Evolutionary conservation across 2,888 invertebrate genomes (phyloP), one percentile per base, ranked within the genome.

Genomic region (Euzophera pinguis): DNA sequence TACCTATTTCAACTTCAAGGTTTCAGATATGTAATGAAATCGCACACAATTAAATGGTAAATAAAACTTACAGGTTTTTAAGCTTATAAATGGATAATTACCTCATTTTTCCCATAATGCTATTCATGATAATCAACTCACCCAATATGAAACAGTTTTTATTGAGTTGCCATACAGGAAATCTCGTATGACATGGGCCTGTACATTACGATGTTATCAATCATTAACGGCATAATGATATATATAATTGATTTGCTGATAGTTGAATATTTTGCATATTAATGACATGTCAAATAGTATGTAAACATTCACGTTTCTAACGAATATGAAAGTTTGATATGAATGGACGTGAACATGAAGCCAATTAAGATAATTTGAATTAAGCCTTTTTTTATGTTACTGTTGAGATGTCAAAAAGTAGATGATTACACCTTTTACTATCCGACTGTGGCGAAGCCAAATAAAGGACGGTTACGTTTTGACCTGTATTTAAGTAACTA

Each of bases 281-380:
- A 45, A 32, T 45, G 45, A 45, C 32, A 32, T 32, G 45, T 45
- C 45, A 45, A 32, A 13, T 13, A 29, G 13, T 32, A 43, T 27
- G 29, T 29, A 32, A 14, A 45, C 32, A 32, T 14, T 14, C 7
- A 43, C 27, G 37, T 38, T 38, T 38, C 37, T 38, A 38, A 38
- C 8, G 34, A 34, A 37, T 37, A 37, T 37, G 12, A 37, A 37
- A 37, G 32, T 32, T 32, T 32, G 9, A 10, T 32, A 9, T 32
- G 32, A 32, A 32, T 32, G 8, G 8, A 32, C 10, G 8, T 2
- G 10, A 32, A 10, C 32, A 32, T 10, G 7, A 32, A 32, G 32
- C 32, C 7, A 32, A 32, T 32, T 32, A 32, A 32, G 10, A 32
- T 32, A 1, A 32, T 32, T 32, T 32, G 22, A 5, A 3, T 32